phyloP scores from a whole-genome alignment of 1,140 invertebrate species.

The Drosophila virilis region DNA sequence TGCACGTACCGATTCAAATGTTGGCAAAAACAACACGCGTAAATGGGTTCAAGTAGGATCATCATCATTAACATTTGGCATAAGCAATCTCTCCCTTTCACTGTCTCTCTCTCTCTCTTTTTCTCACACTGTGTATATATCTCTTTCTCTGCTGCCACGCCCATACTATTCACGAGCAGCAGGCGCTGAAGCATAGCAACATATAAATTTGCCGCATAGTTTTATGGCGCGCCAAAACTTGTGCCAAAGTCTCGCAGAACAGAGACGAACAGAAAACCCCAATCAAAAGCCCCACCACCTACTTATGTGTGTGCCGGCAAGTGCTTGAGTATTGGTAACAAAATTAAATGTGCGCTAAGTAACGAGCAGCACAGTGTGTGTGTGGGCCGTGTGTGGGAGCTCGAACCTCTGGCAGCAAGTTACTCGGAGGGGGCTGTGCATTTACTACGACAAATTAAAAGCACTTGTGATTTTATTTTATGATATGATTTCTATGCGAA shows the following conservation, averaged over 20 bases:
- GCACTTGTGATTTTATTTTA: slow-evolving; percentile 80
- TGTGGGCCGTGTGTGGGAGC: slow-evolving; percentile 9
- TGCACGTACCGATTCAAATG: neutral
- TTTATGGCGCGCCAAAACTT: slow-evolving; percentile 67
- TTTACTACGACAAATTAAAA: slow-evolving; percentile 77
- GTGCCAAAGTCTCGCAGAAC: slow-evolving; percentile 28
- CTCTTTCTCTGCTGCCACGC: slow-evolving; percentile 14
- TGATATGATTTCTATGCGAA: slow-evolving; percentile 64
- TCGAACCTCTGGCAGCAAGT: neutral
- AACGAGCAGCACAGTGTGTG: slow-evolving; percentile 51
- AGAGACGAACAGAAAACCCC: slow-evolving; percentile 1
- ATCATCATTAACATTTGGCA: slow-evolving; percentile 41
- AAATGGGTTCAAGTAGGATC: slow-evolving; percentile 14
- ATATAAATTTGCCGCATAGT: slow-evolving; percentile 81
- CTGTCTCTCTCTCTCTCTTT: neutral
- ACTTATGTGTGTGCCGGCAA: slow-evolving; percentile 31
- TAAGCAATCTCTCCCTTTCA: neutral
- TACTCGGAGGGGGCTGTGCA: slow-evolving; percentile 44
- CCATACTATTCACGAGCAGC: slow-evolving; percentile 39
- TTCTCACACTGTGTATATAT: neutral
- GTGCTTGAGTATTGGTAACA: slow-evolving; percentile 62
- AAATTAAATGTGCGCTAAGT: slow-evolving; percentile 82
- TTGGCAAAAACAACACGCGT: neutral
- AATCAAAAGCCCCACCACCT: slow-evolving; percentile 12
- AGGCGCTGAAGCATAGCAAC: slow-evolving; percentile 55